These are phyloP conservation scores for Myrmophylax atrothorax DNA, from an alignment of 2,113 vertebrate genomes.

Conservation along the genomic window DNA sequence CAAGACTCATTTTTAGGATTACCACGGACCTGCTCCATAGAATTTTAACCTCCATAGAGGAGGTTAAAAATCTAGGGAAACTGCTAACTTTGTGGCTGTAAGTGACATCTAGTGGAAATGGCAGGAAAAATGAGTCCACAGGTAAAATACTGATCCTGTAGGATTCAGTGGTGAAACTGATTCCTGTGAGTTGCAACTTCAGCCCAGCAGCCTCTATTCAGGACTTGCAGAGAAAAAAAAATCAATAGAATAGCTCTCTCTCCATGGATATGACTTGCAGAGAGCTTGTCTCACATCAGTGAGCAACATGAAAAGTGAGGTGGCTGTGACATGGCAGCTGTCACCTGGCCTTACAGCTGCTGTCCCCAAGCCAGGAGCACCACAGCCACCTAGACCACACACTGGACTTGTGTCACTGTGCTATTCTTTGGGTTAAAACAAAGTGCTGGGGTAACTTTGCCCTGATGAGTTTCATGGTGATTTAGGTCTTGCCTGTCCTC, in stretches of 20 bases:
- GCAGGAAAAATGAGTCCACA: background rate
- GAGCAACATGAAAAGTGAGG: background rate
- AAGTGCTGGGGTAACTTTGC: background rate
- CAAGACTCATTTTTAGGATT: background rate
- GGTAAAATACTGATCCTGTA: background rate
- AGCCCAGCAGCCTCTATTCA: background rate
- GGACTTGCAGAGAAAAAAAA: background rate
- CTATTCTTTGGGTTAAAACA: background rate
- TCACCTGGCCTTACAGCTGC: background rate
- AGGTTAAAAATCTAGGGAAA: background rate
- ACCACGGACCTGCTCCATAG: background rate
- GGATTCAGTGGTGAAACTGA: background rate
- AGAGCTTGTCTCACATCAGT: background rate
- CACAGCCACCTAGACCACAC: background rate
- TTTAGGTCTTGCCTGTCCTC: background rate
- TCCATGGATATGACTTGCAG: background rate
- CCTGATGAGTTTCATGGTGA: no score
- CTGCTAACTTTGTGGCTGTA: slow-evolving; percentile 10
- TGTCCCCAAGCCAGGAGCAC: background rate
- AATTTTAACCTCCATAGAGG: background rate
- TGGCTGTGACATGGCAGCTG: background rate
- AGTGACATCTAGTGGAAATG: slow-evolving; percentile 67
- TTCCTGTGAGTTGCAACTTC: background rate
- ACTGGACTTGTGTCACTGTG: background rate
- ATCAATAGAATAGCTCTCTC: background rate